Percentiles rank a stretch among this genome's conserved stretches.
Conservation (phyloP, 2,113 vertebrate species). For the Hystrix cristata region DNA sequence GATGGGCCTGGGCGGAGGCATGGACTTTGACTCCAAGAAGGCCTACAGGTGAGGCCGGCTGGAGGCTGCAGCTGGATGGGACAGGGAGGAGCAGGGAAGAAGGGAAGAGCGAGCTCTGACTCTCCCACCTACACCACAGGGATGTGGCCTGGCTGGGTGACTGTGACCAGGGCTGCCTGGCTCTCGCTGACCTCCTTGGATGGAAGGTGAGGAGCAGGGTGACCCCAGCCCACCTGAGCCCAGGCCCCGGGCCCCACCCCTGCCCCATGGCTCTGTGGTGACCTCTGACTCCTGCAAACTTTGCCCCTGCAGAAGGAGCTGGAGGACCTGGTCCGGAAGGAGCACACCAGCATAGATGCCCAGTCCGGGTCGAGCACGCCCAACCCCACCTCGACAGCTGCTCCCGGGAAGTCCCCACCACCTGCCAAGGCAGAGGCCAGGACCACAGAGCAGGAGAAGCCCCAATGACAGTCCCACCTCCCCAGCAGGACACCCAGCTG, state of each 20-base stretch:
- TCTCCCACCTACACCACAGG: slow-evolving; percentile 77
- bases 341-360: slow-evolving; percentile 91
- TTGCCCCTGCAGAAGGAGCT: slow-evolving; percentile 90
- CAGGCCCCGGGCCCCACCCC: background rate
- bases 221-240: background rate
- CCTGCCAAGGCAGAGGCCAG: slow-evolving; percentile 60
- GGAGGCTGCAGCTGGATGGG: background rate
- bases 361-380: slow-evolving; percentile 32
- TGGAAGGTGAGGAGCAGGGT: slow-evolving; percentile 91
- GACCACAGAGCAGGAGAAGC: slow-evolving; percentile 23
- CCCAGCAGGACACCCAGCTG: background rate
- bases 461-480: slow-evolving; percentile 11
- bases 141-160: slow-evolving; percentile 94
- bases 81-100: too few relatives aligned
- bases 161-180: slow-evolving; percentile 94
- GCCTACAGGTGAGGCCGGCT: slow-evolving; percentile 92
- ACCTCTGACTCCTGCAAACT: background rate
- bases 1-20: slow-evolving; percentile 92
- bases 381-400: slow-evolving; percentile 55
- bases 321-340: slow-evolving; percentile 91
- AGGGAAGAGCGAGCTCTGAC: background rate
- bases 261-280: rapidly evolving
- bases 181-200: slow-evolving; percentile 93
- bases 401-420: slow-evolving; percentile 65
- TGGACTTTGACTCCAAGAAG: slow-evolving; percentile 97